phyloP scores from a whole-genome alignment of 2,797 vertebrate species.

The Crocidura indochinensis region DNA sequence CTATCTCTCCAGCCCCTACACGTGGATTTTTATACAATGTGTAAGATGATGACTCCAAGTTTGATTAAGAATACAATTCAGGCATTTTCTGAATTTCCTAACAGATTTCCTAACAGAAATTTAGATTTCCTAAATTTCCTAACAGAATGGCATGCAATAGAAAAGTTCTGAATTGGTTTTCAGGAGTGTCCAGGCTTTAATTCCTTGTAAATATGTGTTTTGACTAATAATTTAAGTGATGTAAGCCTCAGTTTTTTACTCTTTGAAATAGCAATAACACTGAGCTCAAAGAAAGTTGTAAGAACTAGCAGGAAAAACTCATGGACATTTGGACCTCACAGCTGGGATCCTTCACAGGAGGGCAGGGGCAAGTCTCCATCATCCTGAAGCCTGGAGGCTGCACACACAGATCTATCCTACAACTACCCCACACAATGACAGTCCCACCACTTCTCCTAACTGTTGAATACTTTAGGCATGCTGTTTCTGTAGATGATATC shows the following conservation, averaged over 20 bases:
- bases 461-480: too few species aligned
- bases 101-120: background rate
- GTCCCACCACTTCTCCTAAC: too few species aligned
- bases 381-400: too few species aligned
- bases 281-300: background rate
- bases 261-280: conserved; percentile 5
- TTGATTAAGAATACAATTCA: background rate
- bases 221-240: background rate
- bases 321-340: too few species aligned
- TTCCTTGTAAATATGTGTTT: background rate
- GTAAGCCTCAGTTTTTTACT: background rate
- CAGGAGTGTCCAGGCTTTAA: background rate
- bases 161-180: too few species aligned
- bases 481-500: too few species aligned
- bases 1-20: background rate
- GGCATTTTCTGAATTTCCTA: background rate
- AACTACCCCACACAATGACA: too few species aligned
- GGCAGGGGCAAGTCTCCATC: too few species aligned
- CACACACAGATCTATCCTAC: too few species aligned
- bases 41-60: background rate
- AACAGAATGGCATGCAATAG: background rate
- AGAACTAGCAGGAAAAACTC: too few species aligned
- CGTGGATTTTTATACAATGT: background rate
- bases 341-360: too few species aligned
- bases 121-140: background rate